Base-by-base conservation (phyloP, 2,888 invertebrate species). In the Aricia artaxerxes region DNA sequence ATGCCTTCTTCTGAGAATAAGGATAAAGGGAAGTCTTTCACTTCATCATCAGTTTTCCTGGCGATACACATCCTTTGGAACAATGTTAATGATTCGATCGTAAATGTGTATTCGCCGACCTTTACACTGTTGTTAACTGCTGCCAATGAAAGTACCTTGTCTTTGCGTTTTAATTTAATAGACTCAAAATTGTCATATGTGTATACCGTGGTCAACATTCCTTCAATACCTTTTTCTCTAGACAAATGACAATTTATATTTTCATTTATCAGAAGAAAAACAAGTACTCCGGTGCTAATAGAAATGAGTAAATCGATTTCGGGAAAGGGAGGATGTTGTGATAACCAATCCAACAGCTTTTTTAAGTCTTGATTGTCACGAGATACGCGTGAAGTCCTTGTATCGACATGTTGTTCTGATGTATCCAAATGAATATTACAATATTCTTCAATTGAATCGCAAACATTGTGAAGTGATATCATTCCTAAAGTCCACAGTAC, bases 1-100 rank as follows among this genome's bases (percentile, higher is more conserved):
- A 81, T 81, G 78, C 81, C 79, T 77, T 79, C 81, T 76, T 78
- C 79, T 16, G 78, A 76, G 78, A 80, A 80, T 78, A 80, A 79
- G 78, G 79, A 57, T 73, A 81, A 79, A 44, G 44, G 44, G 44
- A 44, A 44, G 44, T 44, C 44, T 44, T 44, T 44, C 44, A 44
- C 44, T 44, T 44, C 44, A 44, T 44, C 44, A 44, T 7, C 44
- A 44, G 44, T 44, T 44, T 44, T 44, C 44, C 44, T 44, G 44
- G 44, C 44, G 44, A 44, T 44, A 44, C 44, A 44, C 44, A 53
- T 60, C 6, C 60, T 60, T 60, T 60, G 60, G 16, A 60, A 60
- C 7, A 60, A n/a, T 16, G 53, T 69, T 84, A 60, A 60, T 60
- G 60, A 24, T 16, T 60, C 60, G 60, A 60, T 60, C 16, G 7